Evolutionary conservation across 2,113 vertebrate species (phyloP).

Genomic region (Atherinomorus stipes): DNA sequence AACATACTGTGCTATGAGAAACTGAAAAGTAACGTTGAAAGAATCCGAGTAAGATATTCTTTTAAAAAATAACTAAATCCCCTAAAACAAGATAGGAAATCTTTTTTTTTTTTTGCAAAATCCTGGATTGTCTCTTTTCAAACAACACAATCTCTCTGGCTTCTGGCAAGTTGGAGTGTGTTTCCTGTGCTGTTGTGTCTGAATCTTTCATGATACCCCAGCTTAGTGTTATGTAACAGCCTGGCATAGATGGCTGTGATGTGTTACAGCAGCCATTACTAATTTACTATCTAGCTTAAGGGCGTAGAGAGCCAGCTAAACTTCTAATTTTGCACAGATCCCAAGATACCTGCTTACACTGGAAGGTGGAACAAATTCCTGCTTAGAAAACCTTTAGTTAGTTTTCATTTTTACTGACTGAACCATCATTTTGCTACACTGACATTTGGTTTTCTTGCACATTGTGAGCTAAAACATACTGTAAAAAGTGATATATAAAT

Average conservation of each 20-base stretch:
- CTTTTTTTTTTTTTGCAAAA: neutral
- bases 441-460: neutral
- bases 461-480: neutral
- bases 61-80: neutral
- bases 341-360: constrained; percentile 4
- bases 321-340: constrained; percentile 39
- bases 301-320: constrained; percentile 17
- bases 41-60: neutral
- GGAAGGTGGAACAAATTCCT: neutral
- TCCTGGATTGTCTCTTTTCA: neutral
- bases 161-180: constrained; percentile 10
- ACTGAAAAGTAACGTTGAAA: neutral
- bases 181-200: constrained; percentile 37
- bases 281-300: constrained; percentile 57
- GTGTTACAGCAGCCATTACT: constrained; percentile 62
- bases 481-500: too few relatives aligned
- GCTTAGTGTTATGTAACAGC: constrained; percentile 62
- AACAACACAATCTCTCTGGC: neutral
- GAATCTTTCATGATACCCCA: constrained; percentile 69
- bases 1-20: neutral
- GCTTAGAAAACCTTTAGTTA: constrained; percentile 18
- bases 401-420: constrained; percentile 2
- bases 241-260: constrained; percentile 39
- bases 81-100: neutral
- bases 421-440: neutral